Base-by-base conservation (phyloP, 2,888 invertebrate genomes). In the Mythimna lalbum region DNA sequence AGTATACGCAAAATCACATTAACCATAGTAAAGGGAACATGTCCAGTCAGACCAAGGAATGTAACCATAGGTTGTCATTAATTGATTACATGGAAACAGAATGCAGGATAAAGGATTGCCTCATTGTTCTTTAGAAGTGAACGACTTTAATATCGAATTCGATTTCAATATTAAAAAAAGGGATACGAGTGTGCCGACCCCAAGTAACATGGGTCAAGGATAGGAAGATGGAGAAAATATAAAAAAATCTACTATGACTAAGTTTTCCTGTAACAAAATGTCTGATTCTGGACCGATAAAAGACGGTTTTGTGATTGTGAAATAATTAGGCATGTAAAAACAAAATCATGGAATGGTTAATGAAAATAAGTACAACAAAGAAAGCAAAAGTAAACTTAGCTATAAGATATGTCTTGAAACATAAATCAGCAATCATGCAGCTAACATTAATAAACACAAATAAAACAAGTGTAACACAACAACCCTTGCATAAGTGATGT, bases 401-500 rank as follows among this genome's bases (percentile, higher is more conserved):
- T 10, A 17, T 53, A 19, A n/a, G 12, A n/a, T 47, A 23, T 19
- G n/a, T 21, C 2, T 14, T 27, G n/a, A 36, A 60, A 36, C 4
- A 36, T 49, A 27, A 36, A 55, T 43, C 19, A 52, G 12, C 21
- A 63, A 12, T 39, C 19, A 50, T 23, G 31, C n/a, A 27, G 10
- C 21, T n/a, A 23, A 17, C 1, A 53, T 47, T 57, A 27, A 63
- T 63, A 19, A 17, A 52, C 12, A 50, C 21, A 27, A 65, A 61
- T 19, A 65, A 72, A 53, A 60, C 57, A 69, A 80, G 69, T 69
- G 68, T 65, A 76, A 82, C 74, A 77, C 79, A 82, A 78, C 80
- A 82, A 85, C 85, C 88, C 86, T 86, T 87, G 80, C 82, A 80
- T 80, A 86, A 87, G 84, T 84, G 80, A 86, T 86, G 89, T 87